Percentiles rank a stretch among this genome's conserved stretches.
Conservation (phyloP, 2,888 invertebrate species). For the Dendrolimus pini region DNA sequence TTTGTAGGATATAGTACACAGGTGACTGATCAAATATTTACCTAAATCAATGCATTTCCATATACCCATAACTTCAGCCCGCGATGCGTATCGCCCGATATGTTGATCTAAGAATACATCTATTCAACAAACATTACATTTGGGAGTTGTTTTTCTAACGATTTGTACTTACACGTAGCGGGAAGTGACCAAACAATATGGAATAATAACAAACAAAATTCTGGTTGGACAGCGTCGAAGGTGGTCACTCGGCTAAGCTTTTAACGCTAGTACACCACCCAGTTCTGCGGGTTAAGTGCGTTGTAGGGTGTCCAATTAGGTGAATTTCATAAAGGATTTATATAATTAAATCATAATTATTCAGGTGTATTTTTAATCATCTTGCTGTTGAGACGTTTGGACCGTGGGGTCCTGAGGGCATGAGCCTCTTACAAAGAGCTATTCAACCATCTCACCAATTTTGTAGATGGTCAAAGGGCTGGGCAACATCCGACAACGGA, state of each 20-base stretch:
- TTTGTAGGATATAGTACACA: not conserved
- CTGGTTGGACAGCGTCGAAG: slow-evolving; percentile 5
- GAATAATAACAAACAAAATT: not conserved
- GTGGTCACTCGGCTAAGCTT: slow-evolving; percentile 16
- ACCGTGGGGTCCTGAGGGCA: too few species aligned
- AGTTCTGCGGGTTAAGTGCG: slow-evolving; percentile 14
- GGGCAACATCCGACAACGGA: too few species aligned
- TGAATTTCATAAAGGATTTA: not conserved
- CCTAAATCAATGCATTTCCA: not conserved
- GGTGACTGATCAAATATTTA: not conserved
- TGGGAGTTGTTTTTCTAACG: not conserved
- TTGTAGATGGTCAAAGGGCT: too few species aligned
- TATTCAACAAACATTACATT: not conserved
- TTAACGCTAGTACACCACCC: slow-evolving; percentile 13
- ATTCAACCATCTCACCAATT: too few species aligned
- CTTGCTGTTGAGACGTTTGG: too few species aligned
- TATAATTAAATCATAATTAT: too few species aligned
- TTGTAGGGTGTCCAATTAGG: not conserved
- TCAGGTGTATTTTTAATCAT: too few species aligned
- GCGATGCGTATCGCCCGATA: slow-evolving; percentile 13
- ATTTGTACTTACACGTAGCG: slow-evolving; percentile 2
- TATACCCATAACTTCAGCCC: slow-evolving; percentile 1
- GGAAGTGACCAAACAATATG: not conserved
- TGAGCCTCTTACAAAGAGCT: too few species aligned
- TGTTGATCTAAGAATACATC: not conserved